Evolutionary conservation across 23 tunicate species (phyloP), one percentile per base, ranked within the genome.

Genomic region (Trididemnum clinides): DNA sequence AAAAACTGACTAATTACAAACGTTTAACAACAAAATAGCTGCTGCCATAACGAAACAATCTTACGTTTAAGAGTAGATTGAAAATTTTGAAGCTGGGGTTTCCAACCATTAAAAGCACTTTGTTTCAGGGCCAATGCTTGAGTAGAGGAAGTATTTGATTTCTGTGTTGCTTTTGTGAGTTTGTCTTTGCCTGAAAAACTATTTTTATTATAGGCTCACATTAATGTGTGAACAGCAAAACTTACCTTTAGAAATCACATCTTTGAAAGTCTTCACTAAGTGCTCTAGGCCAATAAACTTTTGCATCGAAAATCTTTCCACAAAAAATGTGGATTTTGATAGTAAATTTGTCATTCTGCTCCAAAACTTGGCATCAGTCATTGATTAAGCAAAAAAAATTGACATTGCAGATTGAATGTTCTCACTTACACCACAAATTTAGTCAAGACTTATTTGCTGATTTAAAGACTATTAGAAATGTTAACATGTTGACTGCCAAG

Each of bases 41-140:
- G 57, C 57, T 12, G 18, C 18, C 18, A n/a, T n/a, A n/a, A n/a
- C n/a, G n/a, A n/a, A n/a, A n/a, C n/a, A n/a, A 10, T 28, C 10
- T 36, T 10, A 80, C 84, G 71, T 80, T 80, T 80, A 39, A 80
- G 57, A 2, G 72, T 28, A 57, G 72, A 50, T 1, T 33, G 54
- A 57, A 50, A 80, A 39, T 54, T 80, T 57, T 57, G 44, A 1
- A 80, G 44, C 1, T 33, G 18, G 1, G 82, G 82, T 22, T 28
- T 57, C 84, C 84, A 80, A 1, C 27, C 21, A 20, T 20, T 33
- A 1, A 20, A 10, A 32, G 31, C 1, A 57, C 44, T 80, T 80
- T 80, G 64, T 6, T 20, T 57, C 31, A 71, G 72, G 21, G 1
- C 2, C 12, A 63, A 21, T 7, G 10, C 12, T 7, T 44, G 10